Evolutionary conservation across 2,113 vertebrate species (phyloP), one percentile per base, ranked within the genome.

Genomic region (Melierax canorus): DNA sequence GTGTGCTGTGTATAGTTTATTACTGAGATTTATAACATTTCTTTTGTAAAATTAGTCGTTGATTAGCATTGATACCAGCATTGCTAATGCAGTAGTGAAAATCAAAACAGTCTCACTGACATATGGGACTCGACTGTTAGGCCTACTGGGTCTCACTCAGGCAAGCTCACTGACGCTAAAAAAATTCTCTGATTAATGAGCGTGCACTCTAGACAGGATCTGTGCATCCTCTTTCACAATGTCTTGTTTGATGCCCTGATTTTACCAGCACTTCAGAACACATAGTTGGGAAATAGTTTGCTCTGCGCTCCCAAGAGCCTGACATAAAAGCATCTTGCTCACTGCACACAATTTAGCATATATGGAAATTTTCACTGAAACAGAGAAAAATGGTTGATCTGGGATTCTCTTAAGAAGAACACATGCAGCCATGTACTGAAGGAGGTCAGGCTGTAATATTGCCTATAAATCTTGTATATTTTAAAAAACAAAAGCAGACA

Each of bases 171-270:
- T 51, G 14, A 68, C 59, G 23, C 8, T n/a, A 27, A 63, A 85
- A 62, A 48, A 3, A 6, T 0, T 12, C 50, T 77, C 38, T 55
- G 38, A 48, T 41, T 69, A 95, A 56, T 0, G 0, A 86, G 17
- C 0, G 0, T 12, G 1, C 4, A 15, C n/a, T 76, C 60, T 9
- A 19, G 39, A 58, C 46, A 77, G 68, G 73, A 45, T 39, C 73
- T 75, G 5, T 64, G 12, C 29, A 38, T 60, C 15, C 6, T 72
- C 46, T 89, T 91, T 80, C 39, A 81, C 50, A 48, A n/a, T 34
- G 17, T 48, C 16, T 76, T 77, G 12, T 68, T 92, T 88, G 36
- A 64, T 69, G 60, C 17, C 9, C 27, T 83, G 86, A 76, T 73
- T 83, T 94, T 86, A 26, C 38, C 48, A 74, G 39, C 30, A 48